Conservation (phyloP, 2,113 vertebrate genomes). For the Cathartes aura region DNA sequence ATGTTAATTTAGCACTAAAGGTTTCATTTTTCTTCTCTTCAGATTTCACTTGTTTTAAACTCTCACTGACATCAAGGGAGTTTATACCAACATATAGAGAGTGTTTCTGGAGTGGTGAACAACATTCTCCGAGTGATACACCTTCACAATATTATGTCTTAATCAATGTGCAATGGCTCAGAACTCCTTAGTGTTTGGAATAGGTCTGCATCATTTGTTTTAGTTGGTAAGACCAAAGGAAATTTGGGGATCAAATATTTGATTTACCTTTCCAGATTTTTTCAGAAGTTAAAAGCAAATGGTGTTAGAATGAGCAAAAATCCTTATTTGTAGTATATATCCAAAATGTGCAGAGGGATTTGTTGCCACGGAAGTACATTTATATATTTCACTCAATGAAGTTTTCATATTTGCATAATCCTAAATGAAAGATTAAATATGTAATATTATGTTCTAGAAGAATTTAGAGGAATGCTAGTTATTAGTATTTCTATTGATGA, state of each 20-base stretch:
- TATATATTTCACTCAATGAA: not conserved
- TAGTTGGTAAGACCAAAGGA: not conserved
- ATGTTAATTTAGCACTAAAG: not conserved
- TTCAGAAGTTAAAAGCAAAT: not conserved
- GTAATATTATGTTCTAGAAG: not conserved
- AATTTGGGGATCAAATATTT: slow-evolving; percentile 1
- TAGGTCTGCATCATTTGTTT: not conserved
- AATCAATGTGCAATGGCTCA: not conserved
- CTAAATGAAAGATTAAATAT: not conserved
- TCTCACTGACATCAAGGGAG: not conserved
- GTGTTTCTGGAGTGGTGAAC: not conserved
- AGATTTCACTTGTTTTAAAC: not conserved
- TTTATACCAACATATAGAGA: not conserved
- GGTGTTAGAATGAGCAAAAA: not conserved
- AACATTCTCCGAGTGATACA: not conserved
- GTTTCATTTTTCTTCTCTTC: not conserved
- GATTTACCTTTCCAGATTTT: not conserved
- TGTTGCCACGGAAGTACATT: not conserved
- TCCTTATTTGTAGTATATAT: not conserved
- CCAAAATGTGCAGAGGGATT: not conserved
- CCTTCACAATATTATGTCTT: not conserved
- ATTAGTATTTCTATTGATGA: not conserved
- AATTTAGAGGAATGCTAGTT: not conserved
- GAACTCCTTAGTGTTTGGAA: not conserved
- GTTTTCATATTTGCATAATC: not conserved